These are phyloP conservation scores for Nannoperca australis DNA, from an alignment of 2,797 vertebrate species.

Conservation along the genomic window DNA sequence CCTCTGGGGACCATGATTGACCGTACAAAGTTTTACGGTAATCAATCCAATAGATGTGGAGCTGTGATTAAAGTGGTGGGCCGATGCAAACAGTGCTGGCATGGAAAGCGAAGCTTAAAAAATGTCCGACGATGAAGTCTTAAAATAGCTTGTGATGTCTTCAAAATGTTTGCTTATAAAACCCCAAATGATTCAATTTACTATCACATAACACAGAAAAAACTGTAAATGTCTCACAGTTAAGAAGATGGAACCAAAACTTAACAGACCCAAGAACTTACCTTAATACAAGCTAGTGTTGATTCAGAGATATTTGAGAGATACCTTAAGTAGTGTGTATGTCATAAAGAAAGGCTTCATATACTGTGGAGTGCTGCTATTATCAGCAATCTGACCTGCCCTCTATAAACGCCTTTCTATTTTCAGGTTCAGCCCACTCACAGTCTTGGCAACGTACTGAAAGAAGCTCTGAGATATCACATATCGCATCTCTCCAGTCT, in stretches of 20 bases:
- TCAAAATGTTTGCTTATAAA: neutral
- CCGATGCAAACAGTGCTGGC: neutral
- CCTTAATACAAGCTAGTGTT: constrained; percentile 10
- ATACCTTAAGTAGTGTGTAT: constrained; percentile 25
- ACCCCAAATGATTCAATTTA: too few species aligned
- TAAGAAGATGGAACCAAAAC: too few species aligned
- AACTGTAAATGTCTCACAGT: neutral
- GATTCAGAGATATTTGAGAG: constrained; percentile 18
- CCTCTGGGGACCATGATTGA: neutral
- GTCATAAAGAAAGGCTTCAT: constrained; percentile 51
- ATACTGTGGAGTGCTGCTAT: constrained; percentile 62
- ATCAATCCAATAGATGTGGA: neutral
- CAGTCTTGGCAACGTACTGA: constrained; percentile 67
- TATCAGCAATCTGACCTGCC: constrained; percentile 72
- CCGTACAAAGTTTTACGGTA: neutral
- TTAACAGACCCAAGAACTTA: neutral
- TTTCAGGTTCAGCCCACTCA: constrained; percentile 76
- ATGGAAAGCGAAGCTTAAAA: neutral
- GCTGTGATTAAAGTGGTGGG: neutral
- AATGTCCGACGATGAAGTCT: neutral
- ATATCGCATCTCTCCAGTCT: constrained; percentile 61
- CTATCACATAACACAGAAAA: too few species aligned
- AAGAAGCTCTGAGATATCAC: constrained; percentile 67
- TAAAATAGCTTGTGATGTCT: neutral
- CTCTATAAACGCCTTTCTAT: constrained; percentile 68